phyloP scores from a whole-genome alignment of 2,797 vertebrate species.

The Falco peregrinus region DNA sequence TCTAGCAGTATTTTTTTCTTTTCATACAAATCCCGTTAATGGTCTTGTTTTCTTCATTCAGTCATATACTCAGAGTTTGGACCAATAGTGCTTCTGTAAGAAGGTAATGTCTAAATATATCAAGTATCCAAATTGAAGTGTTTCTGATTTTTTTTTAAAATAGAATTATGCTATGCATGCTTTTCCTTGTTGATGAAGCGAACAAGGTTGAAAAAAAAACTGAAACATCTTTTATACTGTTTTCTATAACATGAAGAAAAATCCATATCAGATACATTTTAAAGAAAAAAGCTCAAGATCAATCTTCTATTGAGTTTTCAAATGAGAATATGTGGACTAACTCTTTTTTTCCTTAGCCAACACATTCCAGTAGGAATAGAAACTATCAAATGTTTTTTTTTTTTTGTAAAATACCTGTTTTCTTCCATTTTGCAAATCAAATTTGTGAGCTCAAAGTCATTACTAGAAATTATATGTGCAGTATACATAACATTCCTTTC shows the following conservation, averaged over 20 bases:
- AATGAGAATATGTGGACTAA: background rate
- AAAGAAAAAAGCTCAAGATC: background rate
- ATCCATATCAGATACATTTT: background rate
- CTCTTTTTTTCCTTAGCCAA: background rate
- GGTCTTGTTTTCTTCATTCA: background rate
- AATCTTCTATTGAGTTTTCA: background rate
- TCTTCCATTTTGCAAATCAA: background rate
- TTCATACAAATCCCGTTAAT: background rate
- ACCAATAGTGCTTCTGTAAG: background rate
- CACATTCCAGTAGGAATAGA: background rate
- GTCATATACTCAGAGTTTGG: background rate
- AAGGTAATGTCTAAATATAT: background rate
- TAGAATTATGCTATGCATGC: too few relatives aligned
- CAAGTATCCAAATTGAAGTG: background rate
- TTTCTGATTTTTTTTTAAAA: background rate
- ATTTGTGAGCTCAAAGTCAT: background rate
- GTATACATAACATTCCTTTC: background rate
- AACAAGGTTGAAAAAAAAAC: background rate
- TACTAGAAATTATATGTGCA: background rate
- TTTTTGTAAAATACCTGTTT: background rate
- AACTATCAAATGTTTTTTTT: background rate
- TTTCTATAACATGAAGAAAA: background rate
- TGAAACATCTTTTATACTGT: background rate
- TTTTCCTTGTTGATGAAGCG: background rate
- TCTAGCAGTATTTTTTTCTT: background rate